A percentile compares a stretch with the other conserved stretches of the same genome.
Evolutionary conservation across 1,140 invertebrate species (phyloP).

Genomic region (Rhizoglyphus robini): DNA sequence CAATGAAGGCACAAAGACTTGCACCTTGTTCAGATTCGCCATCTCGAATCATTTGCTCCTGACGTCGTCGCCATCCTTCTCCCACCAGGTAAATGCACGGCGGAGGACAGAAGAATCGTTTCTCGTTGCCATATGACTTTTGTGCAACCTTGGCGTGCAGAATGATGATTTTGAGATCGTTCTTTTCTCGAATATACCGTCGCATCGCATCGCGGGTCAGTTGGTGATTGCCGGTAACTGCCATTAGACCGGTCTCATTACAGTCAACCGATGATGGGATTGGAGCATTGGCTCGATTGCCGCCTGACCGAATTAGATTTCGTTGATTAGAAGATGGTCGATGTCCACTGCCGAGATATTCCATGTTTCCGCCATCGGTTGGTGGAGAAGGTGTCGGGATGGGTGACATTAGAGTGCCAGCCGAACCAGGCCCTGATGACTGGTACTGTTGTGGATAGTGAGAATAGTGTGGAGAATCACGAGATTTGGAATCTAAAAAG

Average conservation of each 20-base stretch:
- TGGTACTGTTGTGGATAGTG: neutral
- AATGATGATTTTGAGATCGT: constrained; percentile 92
- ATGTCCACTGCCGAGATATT: neutral
- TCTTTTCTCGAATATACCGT: constrained; percentile 77
- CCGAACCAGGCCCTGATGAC: neutral
- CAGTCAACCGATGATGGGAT: neutral
- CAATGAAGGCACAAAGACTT: constrained; percentile 93
- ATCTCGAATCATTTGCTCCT: constrained; percentile 66
- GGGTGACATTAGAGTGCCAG: constrained; percentile 6
- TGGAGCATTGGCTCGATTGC: neutral
- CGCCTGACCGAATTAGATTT: neutral
- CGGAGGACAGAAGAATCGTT: constrained; percentile 97
- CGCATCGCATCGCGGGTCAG: constrained; percentile 89
- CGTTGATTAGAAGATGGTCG: neutral
- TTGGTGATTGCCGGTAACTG: constrained; percentile 29
- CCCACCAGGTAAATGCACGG: constrained; percentile 97
- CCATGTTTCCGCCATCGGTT: neutral
- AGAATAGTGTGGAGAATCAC: constrained; percentile 14
- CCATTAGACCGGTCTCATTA: neutral
- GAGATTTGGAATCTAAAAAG: constrained; percentile 8
- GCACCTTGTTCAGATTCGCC: constrained; percentile 75
- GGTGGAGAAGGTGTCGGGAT: constrained; percentile 8
- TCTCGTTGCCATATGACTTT: constrained; percentile 99
- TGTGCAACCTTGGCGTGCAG: constrained; percentile 95
- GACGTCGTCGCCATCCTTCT: constrained; percentile 86